Conservation (phyloP, 2,113 vertebrate genomes). For the Varanus komodoensis region DNA sequence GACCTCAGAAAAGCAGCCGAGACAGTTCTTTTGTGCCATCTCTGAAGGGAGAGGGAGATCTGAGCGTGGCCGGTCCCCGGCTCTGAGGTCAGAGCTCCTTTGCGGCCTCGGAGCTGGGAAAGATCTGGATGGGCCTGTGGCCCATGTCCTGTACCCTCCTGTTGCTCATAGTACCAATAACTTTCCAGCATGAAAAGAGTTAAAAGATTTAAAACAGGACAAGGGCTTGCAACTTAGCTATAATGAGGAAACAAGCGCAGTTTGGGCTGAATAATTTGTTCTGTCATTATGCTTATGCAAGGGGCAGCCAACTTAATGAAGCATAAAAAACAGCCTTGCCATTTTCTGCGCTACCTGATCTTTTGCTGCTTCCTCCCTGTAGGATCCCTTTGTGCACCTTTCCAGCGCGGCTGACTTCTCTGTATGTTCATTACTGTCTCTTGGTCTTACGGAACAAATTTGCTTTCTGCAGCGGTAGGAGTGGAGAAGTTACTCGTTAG, state of each 20-base stretch:
- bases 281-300: background rate
- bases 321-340: background rate
- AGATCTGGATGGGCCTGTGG: background rate
- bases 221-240: no score
- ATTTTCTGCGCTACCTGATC: background rate
- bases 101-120: background rate
- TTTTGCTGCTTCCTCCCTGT: background rate
- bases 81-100: no score
- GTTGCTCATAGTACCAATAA: no score
- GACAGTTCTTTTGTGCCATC: no score
- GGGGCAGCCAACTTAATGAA: background rate
- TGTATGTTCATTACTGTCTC: conserved; percentile 59
- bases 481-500: conserved; percentile 70
- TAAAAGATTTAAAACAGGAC: no score
- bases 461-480: conserved; percentile 49
- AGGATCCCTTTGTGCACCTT: background rate
- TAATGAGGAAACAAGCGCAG: no score
- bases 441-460: conserved; percentile 68
- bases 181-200: no score
- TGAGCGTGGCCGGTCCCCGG: no score
- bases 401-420: conserved; percentile 45
- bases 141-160: no score
- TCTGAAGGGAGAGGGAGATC: no score
- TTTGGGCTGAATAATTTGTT: background rate
- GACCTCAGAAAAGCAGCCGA: no score